These are phyloP conservation scores for Pangasius sanitwongsei DNA, from an alignment of 2,797 vertebrate species.

Conservation along the genomic window DNA sequence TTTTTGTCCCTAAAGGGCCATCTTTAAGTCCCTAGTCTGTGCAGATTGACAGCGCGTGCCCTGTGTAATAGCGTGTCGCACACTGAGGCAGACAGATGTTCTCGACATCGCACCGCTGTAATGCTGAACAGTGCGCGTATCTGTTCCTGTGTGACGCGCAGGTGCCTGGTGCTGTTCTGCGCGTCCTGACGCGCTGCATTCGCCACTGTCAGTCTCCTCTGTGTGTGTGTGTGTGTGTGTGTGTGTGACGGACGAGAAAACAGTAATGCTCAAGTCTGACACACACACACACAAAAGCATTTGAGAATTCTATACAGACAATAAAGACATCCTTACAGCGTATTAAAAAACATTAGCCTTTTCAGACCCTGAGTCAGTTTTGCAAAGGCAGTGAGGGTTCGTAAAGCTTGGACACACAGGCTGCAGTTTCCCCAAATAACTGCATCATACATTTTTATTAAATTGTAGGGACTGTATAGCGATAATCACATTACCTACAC, in stretches of 20 bases:
- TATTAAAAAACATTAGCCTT: background rate
- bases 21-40: background rate
- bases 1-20: background rate
- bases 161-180: background rate
- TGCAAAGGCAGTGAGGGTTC: background rate
- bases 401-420: background rate
- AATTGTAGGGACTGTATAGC: background rate
- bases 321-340: background rate
- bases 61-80: conserved; percentile 38
- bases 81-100: conserved; percentile 4
- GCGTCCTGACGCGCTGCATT: background rate
- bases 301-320: background rate
- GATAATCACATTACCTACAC: background rate
- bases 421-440: background rate
- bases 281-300: background rate
- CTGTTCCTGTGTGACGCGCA: background rate
- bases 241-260: background rate
- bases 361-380: background rate
- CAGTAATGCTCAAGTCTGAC: background rate
- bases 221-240: no score
- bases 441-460: background rate
- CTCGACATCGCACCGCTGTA: background rate
- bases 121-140: background rate
- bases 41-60: conserved; percentile 43
- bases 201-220: background rate